Conservation (phyloP, 2,888 invertebrate species). For the Sesia bembeciformis region DNA sequence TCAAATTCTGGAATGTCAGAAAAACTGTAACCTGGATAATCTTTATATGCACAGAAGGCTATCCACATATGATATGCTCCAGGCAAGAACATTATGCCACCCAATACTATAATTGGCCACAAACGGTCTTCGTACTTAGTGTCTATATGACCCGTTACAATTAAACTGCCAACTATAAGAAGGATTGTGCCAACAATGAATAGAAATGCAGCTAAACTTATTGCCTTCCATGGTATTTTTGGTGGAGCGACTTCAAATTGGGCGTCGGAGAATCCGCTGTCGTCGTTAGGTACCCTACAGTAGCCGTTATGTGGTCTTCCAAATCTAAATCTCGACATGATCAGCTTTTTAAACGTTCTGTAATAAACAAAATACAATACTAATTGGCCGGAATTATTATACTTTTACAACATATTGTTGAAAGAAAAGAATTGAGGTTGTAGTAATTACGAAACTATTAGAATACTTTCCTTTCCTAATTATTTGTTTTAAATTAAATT, state of each 20-base stretch:
- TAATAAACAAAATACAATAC: neutral
- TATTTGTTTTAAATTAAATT: no score
- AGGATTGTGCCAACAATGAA: conserved; percentile 85
- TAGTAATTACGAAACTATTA: no score
- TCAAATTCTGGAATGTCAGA: conserved; percentile 93
- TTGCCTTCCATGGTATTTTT: conserved; percentile 89
- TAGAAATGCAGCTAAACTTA: conserved; percentile 82
- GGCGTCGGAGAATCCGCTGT: conserved; percentile 81
- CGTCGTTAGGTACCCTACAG: conserved; percentile 69
- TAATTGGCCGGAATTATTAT: no score
- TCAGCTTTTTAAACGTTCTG: conserved; percentile 17
- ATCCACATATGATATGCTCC: conserved; percentile 93
- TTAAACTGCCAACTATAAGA: conserved; percentile 84
- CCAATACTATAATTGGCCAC: conserved; percentile 92
- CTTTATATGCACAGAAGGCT: conserved; percentile 88
- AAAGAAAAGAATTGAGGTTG: no score
- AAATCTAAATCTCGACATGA: conserved; percentile 77
- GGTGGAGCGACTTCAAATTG: conserved; percentile 79
- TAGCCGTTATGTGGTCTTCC: conserved; percentile 77
- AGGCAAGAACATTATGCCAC: conserved; percentile 91
- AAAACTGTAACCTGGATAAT: conserved; percentile 88
- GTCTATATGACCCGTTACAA: conserved; percentile 87
- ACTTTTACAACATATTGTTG: no score
- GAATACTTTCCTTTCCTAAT: no score
- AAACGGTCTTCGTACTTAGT: conserved; percentile 89